phyloP scores from a whole-genome alignment of 2,888 invertebrate genomes.

The Celastrina argiolus region DNA sequence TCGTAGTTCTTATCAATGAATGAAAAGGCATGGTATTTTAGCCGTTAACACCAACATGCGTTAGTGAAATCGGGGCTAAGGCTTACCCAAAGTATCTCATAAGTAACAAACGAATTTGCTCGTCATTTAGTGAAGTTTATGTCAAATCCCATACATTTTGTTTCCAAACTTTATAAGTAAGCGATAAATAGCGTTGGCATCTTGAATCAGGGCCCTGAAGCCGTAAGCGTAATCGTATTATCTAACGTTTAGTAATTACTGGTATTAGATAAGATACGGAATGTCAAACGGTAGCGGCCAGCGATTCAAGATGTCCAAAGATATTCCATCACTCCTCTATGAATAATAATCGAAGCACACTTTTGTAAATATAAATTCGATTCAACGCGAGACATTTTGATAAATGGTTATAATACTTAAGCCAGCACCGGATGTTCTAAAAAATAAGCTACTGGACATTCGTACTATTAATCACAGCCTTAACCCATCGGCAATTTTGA shows the following conservation, averaged over 20 bases:
- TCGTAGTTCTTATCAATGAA: no score
- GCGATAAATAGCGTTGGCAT: no score
- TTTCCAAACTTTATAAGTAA: no score
- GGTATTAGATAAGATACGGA: conserved; percentile 8
- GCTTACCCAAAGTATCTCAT: no score
- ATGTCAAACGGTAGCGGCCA: conserved; percentile 1
- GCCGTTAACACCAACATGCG: no score
- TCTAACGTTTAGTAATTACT: conserved; percentile 1
- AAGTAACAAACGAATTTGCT: no score
- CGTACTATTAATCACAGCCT: conserved; percentile 65
- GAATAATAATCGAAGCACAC: conserved; percentile 28
- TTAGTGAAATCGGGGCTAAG: no score
- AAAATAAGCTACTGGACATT: conserved; percentile 58
- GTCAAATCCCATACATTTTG: no score
- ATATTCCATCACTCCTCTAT: conserved; percentile 34
- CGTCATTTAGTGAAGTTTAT: no score
- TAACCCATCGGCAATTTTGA: conserved; percentile 41
- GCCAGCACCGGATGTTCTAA: conserved; percentile 55
- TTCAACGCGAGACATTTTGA: conserved; percentile 52
- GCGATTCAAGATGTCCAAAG: not conserved
- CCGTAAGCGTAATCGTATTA: not conserved
- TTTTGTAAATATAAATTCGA: conserved; percentile 50
- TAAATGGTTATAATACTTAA: conserved; percentile 58
- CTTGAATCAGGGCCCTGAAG: no score
- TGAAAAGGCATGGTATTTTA: no score